Evolutionary conservation across 2,113 vertebrate species (phyloP).

Genomic region (Misgurnus anguillicaudatus): DNA sequence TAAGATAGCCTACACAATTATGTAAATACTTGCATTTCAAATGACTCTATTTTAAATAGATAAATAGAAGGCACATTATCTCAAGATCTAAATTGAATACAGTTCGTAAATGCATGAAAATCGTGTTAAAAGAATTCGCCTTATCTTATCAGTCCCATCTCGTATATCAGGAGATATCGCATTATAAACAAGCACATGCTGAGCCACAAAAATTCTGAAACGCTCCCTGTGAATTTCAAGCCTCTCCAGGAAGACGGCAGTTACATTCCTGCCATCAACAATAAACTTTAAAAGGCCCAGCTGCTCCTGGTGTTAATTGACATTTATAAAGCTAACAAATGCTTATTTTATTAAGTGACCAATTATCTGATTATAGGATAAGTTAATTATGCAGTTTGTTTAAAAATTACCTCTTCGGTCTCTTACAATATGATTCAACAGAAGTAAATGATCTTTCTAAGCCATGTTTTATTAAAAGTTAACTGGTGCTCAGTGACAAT

Average conservation of each 20-base stretch:
- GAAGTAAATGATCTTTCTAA: conserved; percentile 64
- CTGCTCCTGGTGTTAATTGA: conserved; percentile 64
- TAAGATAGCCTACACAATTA: neutral
- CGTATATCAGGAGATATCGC: conserved; percentile 62
- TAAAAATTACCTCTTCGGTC: conserved; percentile 60
- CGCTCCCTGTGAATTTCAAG: conserved; percentile 47
- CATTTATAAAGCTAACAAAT: conserved; percentile 67
- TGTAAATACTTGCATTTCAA: conserved; percentile 48
- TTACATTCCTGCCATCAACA: conserved; percentile 42
- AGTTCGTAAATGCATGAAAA: conserved; percentile 67
- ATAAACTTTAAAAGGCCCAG: conserved; percentile 57
- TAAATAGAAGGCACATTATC: conserved; percentile 75
- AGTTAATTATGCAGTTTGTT: conserved; percentile 69
- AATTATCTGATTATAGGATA: conserved; percentile 69
- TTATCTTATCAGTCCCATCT: conserved; percentile 69
- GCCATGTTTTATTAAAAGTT: conserved; percentile 62
- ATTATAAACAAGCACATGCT: conserved; percentile 65
- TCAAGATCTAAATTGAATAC: conserved; percentile 78
- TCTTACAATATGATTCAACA: conserved; percentile 57
- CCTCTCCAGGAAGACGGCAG: conserved; percentile 39
- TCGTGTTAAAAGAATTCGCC: conserved; percentile 69
- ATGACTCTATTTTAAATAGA: conserved; percentile 57
- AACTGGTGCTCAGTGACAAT: conserved; percentile 63
- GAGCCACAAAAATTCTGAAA: conserved; percentile 51
- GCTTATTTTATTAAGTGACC: conserved; percentile 67